A percentile compares a stretch with the other conserved stretches of the same genome.
These are phyloP conservation scores for Gallinago stenura DNA, from an alignment of 2,797 vertebrate genomes.

Conservation along the genomic window DNA sequence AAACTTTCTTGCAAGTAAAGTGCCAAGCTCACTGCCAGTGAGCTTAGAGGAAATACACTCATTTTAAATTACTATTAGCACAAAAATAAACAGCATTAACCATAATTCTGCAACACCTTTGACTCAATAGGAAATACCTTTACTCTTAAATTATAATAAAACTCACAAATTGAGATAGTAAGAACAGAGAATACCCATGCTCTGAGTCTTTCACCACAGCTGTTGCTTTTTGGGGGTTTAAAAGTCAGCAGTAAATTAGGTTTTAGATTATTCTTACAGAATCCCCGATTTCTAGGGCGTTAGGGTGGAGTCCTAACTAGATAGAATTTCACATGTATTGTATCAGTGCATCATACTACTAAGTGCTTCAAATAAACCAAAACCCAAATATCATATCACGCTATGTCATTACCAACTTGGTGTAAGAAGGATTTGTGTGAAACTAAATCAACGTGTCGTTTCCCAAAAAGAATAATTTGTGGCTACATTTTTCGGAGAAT, in stretches of 20 bases:
- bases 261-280: background rate
- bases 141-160: background rate
- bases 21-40: background rate
- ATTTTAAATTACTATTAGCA: background rate
- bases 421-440: background rate
- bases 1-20: background rate
- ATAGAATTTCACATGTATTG: background rate
- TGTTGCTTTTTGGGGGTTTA: background rate
- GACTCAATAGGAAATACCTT: background rate
- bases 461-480: slow-evolving; percentile 6
- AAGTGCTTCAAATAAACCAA: slow-evolving; percentile 58
- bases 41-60: background rate
- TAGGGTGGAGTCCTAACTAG: background rate
- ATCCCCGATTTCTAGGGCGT: background rate
- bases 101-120: background rate
- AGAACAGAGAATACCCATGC: background rate
- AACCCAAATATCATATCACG: slow-evolving; percentile 12
- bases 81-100: background rate
- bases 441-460: slow-evolving; percentile 1
- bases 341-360: slow-evolving; percentile 25
- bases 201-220: background rate
- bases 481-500: background rate
- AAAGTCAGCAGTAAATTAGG: background rate
- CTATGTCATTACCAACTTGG: slow-evolving; percentile 35
- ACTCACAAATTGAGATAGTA: background rate